Conservation (phyloP, 2,888 invertebrate genomes). For the Panorpa germanica region DNA sequence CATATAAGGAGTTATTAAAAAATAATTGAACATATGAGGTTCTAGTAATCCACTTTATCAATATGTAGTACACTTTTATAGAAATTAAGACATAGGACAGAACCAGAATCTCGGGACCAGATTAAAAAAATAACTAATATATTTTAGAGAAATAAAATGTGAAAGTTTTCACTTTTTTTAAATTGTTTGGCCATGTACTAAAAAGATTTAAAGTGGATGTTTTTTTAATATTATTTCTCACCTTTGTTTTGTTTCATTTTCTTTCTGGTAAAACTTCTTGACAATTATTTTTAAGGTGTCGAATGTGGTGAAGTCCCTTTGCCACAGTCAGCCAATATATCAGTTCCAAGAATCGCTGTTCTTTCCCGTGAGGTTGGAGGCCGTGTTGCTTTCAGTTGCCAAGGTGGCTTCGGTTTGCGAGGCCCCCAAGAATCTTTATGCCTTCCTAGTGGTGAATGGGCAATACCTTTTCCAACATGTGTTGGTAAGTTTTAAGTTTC, state of each 20-base stretch:
- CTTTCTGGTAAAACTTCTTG: too few species aligned
- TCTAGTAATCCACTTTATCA: too few species aligned
- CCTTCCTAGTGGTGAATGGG: conserved; percentile 62
- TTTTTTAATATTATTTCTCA: too few species aligned
- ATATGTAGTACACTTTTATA: too few species aligned
- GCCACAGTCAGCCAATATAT: conserved; percentile 27
- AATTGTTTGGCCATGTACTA: conserved; percentile 4
- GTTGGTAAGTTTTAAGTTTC: conserved; percentile 29
- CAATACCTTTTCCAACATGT: conserved; percentile 54
- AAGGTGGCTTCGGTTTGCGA: conserved; percentile 54
- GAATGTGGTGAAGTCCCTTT: conserved; percentile 61
- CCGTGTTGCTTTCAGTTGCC: conserved; percentile 60
- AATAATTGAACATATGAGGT: too few species aligned
- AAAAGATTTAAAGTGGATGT: too few species aligned
- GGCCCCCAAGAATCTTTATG: conserved; percentile 61
- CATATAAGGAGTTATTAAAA: too few species aligned
- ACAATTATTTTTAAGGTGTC: conserved; percentile 42
- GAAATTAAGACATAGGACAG: too few species aligned
- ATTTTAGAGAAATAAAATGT: too few species aligned
- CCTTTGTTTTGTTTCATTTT: conserved; percentile 8
- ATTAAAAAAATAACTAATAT: too few species aligned
- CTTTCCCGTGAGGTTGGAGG: conserved; percentile 66
- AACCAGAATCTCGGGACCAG: too few species aligned
- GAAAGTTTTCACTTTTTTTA: conserved; percentile 1
- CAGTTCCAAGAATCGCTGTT: conserved; percentile 49